These are phyloP conservation scores for Trilocha varians DNA, from an alignment of 2,888 invertebrate genomes.

Conservation along the genomic window DNA sequence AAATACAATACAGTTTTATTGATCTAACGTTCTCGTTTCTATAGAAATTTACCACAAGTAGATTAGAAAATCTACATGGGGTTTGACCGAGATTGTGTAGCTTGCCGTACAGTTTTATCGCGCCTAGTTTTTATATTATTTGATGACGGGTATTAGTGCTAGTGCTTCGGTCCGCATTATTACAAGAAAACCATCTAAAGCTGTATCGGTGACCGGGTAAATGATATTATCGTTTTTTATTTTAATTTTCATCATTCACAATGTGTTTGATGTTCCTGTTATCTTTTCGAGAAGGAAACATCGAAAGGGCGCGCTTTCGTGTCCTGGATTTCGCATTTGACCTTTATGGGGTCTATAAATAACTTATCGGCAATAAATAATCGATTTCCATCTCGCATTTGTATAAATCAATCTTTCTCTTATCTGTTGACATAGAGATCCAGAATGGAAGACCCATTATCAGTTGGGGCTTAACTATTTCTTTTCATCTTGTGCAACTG, in stretches of 20 bases:
- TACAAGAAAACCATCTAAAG: constrained; percentile 40
- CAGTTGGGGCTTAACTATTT: background rate
- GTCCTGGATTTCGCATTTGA: constrained; percentile 51
- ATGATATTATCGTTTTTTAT: too few relatives aligned
- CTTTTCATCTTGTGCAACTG: constrained; percentile 7
- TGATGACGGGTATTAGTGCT: constrained; percentile 67
- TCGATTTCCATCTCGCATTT: constrained; percentile 33
- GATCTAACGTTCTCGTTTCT: constrained; percentile 56
- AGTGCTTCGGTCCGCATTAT: constrained; percentile 62
- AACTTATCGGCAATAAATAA: constrained; percentile 53
- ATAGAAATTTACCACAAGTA: constrained; percentile 44
- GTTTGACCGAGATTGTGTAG: background rate
- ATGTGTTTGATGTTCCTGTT: too few relatives aligned
- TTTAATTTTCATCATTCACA: too few relatives aligned
- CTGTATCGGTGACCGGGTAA: constrained; percentile 38
- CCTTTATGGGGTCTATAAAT: constrained; percentile 61
- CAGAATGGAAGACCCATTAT: background rate
- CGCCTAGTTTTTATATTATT: constrained; percentile 27
- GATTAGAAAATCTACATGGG: constrained; percentile 9
- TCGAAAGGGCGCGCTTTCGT: constrained; percentile 41
- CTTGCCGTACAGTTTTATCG: constrained; percentile 14
- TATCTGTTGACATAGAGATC: background rate
- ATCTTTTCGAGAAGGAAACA: constrained; percentile 18
- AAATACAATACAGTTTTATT: constrained; percentile 44
- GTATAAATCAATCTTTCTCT: constrained; percentile 20